Evolutionary conservation across 1,140 invertebrate species (phyloP).

Genomic region (Orussus abietinus): DNA sequence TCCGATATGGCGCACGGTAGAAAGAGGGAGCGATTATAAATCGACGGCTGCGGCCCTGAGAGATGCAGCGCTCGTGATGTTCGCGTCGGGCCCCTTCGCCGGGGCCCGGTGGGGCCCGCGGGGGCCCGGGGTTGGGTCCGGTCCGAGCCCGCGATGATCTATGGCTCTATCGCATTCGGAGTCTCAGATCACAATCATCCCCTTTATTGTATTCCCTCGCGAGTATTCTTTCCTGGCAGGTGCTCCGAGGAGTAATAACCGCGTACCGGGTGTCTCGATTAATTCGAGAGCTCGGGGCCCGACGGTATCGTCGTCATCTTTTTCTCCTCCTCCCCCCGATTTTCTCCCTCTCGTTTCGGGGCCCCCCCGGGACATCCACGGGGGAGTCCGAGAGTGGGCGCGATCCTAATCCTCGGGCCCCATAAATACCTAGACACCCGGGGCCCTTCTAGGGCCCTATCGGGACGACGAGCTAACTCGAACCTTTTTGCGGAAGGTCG

Average conservation of each 20-base stretch:
- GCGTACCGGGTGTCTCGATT: constrained; percentile 34
- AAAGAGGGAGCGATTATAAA: too few relatives aligned
- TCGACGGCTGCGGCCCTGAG: constrained; percentile 32
- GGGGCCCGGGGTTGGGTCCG: constrained; percentile 11
- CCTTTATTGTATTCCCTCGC: constrained; percentile 37
- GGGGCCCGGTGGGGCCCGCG: too few relatives aligned
- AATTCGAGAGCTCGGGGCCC: too few relatives aligned
- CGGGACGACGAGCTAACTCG: too few relatives aligned
- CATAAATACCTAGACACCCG: too few relatives aligned
- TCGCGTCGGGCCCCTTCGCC: constrained; percentile 22
- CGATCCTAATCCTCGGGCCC: too few relatives aligned
- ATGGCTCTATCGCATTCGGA: constrained; percentile 43
- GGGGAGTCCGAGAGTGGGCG: too few relatives aligned
- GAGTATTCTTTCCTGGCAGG: constrained; percentile 33
- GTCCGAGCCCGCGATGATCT: constrained; percentile 36
- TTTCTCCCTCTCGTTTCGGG: too few relatives aligned
- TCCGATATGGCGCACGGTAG: too few relatives aligned
- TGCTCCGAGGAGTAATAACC: constrained; percentile 20
- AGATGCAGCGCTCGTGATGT: constrained; percentile 23
- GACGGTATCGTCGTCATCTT: background rate
- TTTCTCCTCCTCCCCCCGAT: background rate
- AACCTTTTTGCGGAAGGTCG: constrained; percentile 12
- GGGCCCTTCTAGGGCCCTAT: too few relatives aligned
- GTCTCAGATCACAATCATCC: constrained; percentile 42
- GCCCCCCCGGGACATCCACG: too few relatives aligned